Conservation (phyloP, 2,113 vertebrate genomes). For the Notarius lentiginosus region DNA sequence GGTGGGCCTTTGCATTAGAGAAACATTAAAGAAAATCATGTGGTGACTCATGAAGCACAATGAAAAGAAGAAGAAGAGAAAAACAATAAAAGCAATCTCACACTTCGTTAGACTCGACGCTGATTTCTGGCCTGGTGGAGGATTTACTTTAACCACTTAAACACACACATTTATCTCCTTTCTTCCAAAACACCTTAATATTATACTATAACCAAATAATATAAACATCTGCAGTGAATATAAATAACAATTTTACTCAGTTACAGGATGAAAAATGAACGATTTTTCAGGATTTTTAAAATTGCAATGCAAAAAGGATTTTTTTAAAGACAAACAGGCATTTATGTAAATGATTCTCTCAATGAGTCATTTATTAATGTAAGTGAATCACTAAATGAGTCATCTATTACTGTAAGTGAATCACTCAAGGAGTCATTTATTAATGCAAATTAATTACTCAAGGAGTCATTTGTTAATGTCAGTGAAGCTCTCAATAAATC, state of each 20-base stretch:
- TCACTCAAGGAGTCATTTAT: background rate
- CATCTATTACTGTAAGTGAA: background rate
- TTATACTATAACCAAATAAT: background rate
- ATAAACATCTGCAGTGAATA: background rate
- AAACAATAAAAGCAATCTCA: background rate
- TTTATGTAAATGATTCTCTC: background rate
- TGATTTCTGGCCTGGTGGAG: background rate
- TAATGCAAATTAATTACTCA: background rate
- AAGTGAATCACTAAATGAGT: background rate
- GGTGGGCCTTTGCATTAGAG: constrained; percentile 22
- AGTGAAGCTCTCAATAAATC: background rate
- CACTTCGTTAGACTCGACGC: background rate
- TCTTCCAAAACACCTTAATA: background rate
- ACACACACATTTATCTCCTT: background rate
- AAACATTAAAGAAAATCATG: background rate
- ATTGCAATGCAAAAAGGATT: too few species aligned
- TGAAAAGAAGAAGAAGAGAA: background rate
- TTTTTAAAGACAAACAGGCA: too few species aligned
- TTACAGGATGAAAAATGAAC: background rate
- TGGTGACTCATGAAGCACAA: background rate
- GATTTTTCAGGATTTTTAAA: too few species aligned
- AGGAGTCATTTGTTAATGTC: background rate
- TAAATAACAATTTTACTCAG: background rate
- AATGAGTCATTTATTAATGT: background rate
- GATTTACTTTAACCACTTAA: background rate